phyloP scores from a whole-genome alignment of 1,140 invertebrate genomes.

The Aphidius ervi region DNA sequence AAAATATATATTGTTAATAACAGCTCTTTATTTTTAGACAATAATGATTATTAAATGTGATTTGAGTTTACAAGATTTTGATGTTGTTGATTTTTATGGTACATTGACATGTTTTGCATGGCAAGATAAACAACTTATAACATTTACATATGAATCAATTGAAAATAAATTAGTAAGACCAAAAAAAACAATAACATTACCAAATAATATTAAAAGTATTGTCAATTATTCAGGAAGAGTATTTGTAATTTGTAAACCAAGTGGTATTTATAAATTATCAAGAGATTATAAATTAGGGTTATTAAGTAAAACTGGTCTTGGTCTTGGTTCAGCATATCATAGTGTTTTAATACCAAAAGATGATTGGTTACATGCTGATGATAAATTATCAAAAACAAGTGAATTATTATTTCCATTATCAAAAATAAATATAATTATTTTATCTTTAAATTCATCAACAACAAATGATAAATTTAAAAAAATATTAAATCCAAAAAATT shows the following conservation, averaged over 20 bases:
- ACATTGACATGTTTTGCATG: constrained; percentile 36
- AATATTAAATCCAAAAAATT: constrained; percentile 17
- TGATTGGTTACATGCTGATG: constrained; percentile 29
- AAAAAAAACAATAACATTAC: constrained; percentile 27
- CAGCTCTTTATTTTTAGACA: too few relatives aligned
- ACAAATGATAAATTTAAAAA: constrained; percentile 22
- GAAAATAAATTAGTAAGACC: constrained; percentile 25
- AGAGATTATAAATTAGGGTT: constrained; percentile 25
- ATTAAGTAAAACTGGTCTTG: constrained; percentile 36
- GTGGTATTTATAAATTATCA: constrained; percentile 40
- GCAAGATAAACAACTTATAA: constrained; percentile 29
- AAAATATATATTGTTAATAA: too few relatives aligned
- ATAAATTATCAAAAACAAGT: constrained; percentile 34
- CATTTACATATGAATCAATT: constrained; percentile 28
- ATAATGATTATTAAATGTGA: neutral
- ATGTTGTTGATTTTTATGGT: constrained; percentile 35
- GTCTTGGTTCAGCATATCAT: constrained; percentile 31
- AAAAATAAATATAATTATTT: neutral
- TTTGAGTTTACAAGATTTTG: constrained; percentile 30
- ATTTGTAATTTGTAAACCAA: constrained; percentile 37
- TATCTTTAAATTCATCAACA: constrained; percentile 4
- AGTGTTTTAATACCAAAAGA: constrained; percentile 28
- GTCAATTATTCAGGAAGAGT: constrained; percentile 33
- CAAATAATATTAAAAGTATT: constrained; percentile 32
- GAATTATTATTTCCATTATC: constrained; percentile 17